Percentiles rank a stretch among this genome's conserved stretches.
Conservation (phyloP, 2,113 vertebrate species). For the Porphyrio hochstetteri region DNA sequence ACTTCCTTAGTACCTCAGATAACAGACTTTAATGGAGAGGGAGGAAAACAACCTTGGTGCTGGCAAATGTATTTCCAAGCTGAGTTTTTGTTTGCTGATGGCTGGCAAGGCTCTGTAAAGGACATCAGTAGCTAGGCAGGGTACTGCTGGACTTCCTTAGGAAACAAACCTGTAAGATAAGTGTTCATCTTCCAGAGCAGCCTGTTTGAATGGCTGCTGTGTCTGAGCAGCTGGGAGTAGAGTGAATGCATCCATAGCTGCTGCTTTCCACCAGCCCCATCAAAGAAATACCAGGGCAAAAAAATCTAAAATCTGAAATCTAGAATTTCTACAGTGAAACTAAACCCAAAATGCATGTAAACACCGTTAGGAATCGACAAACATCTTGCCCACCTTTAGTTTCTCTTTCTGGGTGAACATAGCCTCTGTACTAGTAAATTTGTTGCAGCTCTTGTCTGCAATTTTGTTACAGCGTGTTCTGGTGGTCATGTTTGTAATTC, state of each 20-base stretch:
- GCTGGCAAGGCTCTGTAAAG: not conserved
- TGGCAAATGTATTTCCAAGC: not conserved
- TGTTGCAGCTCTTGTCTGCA: not conserved
- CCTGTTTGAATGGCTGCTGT: not conserved
- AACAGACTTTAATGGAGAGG: constrained; percentile 24
- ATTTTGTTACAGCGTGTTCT: not conserved
- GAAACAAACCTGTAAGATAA: not conserved
- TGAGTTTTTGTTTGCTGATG: not conserved
- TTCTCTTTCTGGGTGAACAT: not conserved
- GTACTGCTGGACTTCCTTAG: not conserved
- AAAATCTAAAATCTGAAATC: not conserved
- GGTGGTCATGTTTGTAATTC: not conserved
- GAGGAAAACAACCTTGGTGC: not conserved
- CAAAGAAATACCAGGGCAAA: not conserved
- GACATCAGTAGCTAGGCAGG: not conserved
- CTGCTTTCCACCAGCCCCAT: not conserved
- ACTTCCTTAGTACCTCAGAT: constrained; percentile 16
- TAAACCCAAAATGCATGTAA: not conserved
- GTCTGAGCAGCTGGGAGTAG: not conserved
- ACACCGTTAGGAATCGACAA: not conserved
- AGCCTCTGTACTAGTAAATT: not conserved
- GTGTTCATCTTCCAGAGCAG: not conserved
- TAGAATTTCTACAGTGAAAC: not conserved
- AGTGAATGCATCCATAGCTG: not conserved
- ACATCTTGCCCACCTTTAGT: not conserved